Evolutionary conservation across 2,888 invertebrate species (phyloP), one percentile per base, ranked within the genome.

Genomic region (Amblyjoppa proteus): DNA sequence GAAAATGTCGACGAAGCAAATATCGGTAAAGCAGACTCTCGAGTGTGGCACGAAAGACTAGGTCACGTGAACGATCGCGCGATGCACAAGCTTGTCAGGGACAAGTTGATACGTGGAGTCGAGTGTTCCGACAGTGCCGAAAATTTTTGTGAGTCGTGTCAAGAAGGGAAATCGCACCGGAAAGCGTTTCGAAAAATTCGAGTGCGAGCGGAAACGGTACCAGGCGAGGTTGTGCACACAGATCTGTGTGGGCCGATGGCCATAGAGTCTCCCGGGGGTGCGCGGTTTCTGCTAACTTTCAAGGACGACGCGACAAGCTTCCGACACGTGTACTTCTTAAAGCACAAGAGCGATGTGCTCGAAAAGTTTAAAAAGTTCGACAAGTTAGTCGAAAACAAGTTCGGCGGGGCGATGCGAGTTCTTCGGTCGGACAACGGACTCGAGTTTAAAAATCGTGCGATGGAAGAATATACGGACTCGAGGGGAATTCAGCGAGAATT

Each of bases 171-270:
- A 74, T 81, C 77, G 70, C 83, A 84, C 58, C 74, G 82, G 13
- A 51, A 84, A 16, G 73, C 83, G 2, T 84, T 83, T 51, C 68
- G 74, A 0, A 68, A 66, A 51, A 25, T 5, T 6, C 53, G 77
- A 45, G 77, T 77, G 53, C 68, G 68, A 1, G 68, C 74, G 45
- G 5, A 45, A n/a, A 61, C 74, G 45, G 49, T 61, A 28, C 75
- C 82, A 1, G 89, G 87, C 20, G 85, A 89, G 45, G 69, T 78
- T 20, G 64, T 89, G 6, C 81, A 85, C 45, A 84, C 70, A 5
- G 87, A 88, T 71, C 64, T 87, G 7, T 81, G 84, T 75, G 87
- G 88, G 31, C 85, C 88, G 0, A 87, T 87, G 85, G 53, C 51
- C 28, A 58, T 73, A 25, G 51, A 70, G 20, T 85, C 83, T 31